Conservation (phyloP, 2,797 vertebrate species). For the Argentina silus region DNA sequence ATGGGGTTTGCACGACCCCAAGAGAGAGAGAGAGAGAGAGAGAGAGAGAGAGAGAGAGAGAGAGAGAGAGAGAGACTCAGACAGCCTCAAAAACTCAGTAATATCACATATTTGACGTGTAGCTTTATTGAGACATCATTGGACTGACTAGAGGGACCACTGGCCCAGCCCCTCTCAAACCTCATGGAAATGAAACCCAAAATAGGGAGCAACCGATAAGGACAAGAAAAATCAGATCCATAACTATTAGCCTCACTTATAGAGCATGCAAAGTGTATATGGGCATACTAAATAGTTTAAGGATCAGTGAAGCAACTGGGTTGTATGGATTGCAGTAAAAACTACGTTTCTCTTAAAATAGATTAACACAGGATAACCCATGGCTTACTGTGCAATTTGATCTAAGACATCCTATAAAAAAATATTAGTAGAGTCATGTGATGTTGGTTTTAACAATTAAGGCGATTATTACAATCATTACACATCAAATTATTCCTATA, state of each 20-base stretch:
- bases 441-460: conserved; percentile 91
- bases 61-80: conserved; percentile 16
- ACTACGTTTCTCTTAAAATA: too few species aligned
- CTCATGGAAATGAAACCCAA: conserved; percentile 64
- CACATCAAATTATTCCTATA: conserved; percentile 89
- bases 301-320: too few species aligned
- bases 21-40: conserved; percentile 29
- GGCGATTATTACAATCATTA: conserved; percentile 88
- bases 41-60: conserved; percentile 6
- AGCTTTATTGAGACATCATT: conserved; percentile 10
- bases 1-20: conserved; percentile 32
- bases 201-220: background rate
- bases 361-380: background rate
- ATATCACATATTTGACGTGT: conserved; percentile 8
- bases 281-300: too few species aligned
- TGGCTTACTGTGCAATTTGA: background rate
- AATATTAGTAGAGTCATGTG: conserved; percentile 86
- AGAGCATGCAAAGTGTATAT: too few species aligned
- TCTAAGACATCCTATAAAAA: conserved; percentile 21
- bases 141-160: background rate
- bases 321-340: too few species aligned
- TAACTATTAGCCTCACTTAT: too few species aligned
- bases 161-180: background rate
- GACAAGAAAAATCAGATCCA: too few species aligned
- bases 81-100: conserved; percentile 2